A percentile compares a stretch with the other conserved stretches of the same genome.
These are phyloP conservation scores for Poecilia picta DNA, from an alignment of 2,797 vertebrate genomes.

Conservation along the genomic window DNA sequence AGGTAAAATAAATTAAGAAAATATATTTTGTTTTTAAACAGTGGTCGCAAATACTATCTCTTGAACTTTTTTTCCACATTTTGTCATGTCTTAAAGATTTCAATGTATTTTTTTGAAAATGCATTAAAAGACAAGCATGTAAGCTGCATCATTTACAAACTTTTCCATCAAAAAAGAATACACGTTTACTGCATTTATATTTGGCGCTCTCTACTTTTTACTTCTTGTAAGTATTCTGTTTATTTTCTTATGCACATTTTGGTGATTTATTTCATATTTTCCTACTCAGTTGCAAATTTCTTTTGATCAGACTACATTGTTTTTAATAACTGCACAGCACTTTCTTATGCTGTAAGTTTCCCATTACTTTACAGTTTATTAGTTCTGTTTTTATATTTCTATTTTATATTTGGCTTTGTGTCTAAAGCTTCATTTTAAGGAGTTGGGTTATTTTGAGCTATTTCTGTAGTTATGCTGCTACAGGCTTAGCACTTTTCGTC, in stretches of 20 bases:
- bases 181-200: neutral
- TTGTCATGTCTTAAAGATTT: neutral
- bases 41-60: neutral
- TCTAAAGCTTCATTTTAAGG: neutral
- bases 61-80: neutral
- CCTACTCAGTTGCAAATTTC: too few species aligned
- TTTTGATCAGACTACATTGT: too few species aligned
- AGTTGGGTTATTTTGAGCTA: neutral
- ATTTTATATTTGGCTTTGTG: neutral
- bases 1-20: neutral
- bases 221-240: too few species aligned
- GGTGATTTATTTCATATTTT: too few species aligned
- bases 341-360: too few species aligned
- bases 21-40: neutral
- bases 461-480: neutral
- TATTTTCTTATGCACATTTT: too few species aligned
- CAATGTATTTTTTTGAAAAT: neutral
- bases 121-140: neutral
- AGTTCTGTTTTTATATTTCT: too few species aligned
- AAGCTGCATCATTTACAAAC: neutral
- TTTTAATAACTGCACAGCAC: too few species aligned
- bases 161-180: neutral
- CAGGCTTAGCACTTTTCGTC: too few species aligned
- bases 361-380: too few species aligned
- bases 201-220: neutral